Base-by-base conservation (phyloP, 2,797 vertebrate genomes). In the Urosaurus nigricauda region DNA sequence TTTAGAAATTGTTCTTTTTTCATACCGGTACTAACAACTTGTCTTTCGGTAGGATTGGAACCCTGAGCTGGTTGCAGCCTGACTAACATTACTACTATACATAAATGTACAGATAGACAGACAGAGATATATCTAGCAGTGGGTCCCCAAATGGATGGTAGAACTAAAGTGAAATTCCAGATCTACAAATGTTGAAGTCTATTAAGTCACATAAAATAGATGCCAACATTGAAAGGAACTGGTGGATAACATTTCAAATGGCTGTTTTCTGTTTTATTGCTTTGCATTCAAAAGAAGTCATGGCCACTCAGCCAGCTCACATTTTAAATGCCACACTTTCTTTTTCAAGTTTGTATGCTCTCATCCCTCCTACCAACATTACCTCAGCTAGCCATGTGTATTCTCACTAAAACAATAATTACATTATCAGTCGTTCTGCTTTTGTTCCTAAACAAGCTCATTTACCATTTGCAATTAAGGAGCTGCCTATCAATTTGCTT, bases 401-500 rank as follows among this genome's bases (percentile, higher is more conserved):
- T 60, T 83, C 80, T 83, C 87, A 63, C 70, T 83, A 35, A 65
- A 88, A 75, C 8, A 74, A 43, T 88, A 88, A 88, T 88, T 83
- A 88, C 56, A 75, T 75, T 75, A 88, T 88, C 79, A 83, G 71
- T 65, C 29, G 40, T 82, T 88, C 70, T 75, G 56, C 79, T 75
- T 83, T 75, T 65, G 40, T 71, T 63, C 32, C 70, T 83, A 74
- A 40, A 75, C 37, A 65, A 75, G 40, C 37, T 19, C 17, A 75
- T 79, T 80, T 83, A 56, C 68, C 83, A 88, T 88, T 88, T 88
- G 79, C 79, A 88, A 83, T 88, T 83, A 87, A 74, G 68, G 79
- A 43, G 78, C 86, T 43, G 53, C 43, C 68, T 87, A 32, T 82
- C 56, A 73, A 73, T 60, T 79, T 81, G 6, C 5, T 60, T 56